phyloP scores from a whole-genome alignment of 2,113 vertebrate genomes.

The Anolis sagrei region DNA sequence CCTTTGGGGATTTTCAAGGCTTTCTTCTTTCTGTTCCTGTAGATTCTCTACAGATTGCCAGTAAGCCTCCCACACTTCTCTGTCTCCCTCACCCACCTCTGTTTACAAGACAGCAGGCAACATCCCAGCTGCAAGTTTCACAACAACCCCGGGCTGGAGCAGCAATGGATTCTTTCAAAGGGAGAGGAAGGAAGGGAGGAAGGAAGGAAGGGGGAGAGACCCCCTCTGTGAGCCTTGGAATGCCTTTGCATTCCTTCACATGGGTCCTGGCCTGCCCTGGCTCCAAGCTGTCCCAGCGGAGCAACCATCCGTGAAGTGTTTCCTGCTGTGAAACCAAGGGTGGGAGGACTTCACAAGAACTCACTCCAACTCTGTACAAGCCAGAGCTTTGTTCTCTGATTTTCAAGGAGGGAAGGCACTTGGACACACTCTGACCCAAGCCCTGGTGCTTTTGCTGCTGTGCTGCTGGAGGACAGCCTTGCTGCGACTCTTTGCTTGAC shows the following conservation, averaged over 20 bases:
- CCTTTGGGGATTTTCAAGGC: background rate
- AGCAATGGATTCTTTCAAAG: background rate
- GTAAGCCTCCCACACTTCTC: constrained; percentile 26
- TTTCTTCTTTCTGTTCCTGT: background rate
- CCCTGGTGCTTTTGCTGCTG: background rate
- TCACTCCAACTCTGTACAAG: background rate
- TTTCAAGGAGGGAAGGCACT: background rate
- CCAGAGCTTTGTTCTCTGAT: constrained; percentile 13
- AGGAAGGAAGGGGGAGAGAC: background rate
- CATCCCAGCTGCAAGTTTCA: background rate
- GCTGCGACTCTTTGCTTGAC: background rate
- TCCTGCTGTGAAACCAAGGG: constrained; percentile 13
- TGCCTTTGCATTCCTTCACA: constrained; percentile 37
- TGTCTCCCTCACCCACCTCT: constrained; percentile 25
- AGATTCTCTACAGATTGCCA: background rate
- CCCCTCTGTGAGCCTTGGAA: constrained; percentile 25
- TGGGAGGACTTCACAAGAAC: background rate
- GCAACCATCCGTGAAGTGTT: background rate
- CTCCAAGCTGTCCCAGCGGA: constrained; percentile 5
- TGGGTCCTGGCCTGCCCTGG: background rate
- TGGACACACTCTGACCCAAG: background rate
- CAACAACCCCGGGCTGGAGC: constrained; percentile 26
- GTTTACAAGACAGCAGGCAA: accelerated
- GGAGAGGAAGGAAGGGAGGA: background rate
- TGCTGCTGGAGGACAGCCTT: background rate